Base-by-base conservation (phyloP, 1,140 invertebrate species). In the Drosophila kepulauana region DNA sequence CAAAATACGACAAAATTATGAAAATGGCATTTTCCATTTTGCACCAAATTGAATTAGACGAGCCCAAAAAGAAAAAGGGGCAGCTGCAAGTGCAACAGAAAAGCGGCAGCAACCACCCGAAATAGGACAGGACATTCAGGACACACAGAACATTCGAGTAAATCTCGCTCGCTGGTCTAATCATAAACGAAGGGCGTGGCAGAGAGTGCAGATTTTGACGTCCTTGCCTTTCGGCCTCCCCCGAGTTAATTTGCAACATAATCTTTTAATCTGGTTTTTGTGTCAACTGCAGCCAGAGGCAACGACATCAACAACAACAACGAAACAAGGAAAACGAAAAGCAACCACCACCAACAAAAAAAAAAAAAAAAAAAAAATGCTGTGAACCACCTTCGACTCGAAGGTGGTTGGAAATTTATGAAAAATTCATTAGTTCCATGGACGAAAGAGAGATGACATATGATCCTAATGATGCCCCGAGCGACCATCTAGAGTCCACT, bases 191-290 rank as follows among this genome's bases (percentile, higher is more conserved):
- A 10, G 28, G 73, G 73, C 73, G 73, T 75, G 61, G 61, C 73
- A 75, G 6, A 75, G 6, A 63, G 1, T 57, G 52, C 13, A 59
- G 38, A 59, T 49, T 64, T 63, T 20, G 20, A 15, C 16, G 61
- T 62, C 46, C 69, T 41, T 35, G 49, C 70, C 65, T 68, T 68
- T 72, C 82, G 25, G 49, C 70, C 65, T 72, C 72, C 76, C 82
- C 79, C 74, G 72, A 87, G 84, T 84, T 87, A 88, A 87, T 88
- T 87, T 88, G 84, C 77, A 87, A 87, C 84, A 82, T 87, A 88
- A 87, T 87, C 80, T 87, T 87, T 87, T 88, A 87, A 87, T 87
- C 84, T 87, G 80, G 80, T 87, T 87, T 87, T 88, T 88, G 82
- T 87, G 82, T 87, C 84, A 88, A 87, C 77, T 82, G 84, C 82